Evolutionary conservation across 1,140 invertebrate species (phyloP).

Genomic region (Ridgeia piscesae): DNA sequence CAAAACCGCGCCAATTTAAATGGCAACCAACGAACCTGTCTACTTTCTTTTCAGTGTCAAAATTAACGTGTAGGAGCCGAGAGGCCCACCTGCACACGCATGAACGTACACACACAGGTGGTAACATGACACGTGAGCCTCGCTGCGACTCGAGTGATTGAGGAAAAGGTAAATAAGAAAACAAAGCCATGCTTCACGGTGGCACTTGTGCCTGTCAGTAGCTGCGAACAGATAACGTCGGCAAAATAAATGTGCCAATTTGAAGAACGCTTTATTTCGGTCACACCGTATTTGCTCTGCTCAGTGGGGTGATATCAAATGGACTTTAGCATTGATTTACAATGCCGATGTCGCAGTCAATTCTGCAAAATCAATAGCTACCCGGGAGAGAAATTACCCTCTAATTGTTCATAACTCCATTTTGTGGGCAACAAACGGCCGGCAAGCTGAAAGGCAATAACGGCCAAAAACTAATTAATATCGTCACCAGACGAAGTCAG

Average conservation of each 20-base stretch:
- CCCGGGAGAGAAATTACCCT: slow-evolving; percentile 3
- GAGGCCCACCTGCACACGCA: not conserved
- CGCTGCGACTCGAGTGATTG: not conserved
- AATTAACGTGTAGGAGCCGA: not conserved
- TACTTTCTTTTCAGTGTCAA: slow-evolving; percentile 6
- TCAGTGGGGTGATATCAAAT: not conserved
- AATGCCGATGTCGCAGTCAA: not conserved
- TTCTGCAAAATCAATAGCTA: not conserved
- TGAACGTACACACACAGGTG: not conserved
- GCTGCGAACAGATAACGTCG: not conserved
- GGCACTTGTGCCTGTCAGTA: not conserved
- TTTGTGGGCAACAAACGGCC: not conserved
- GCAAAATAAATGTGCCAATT: not conserved
- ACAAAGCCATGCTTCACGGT: not conserved
- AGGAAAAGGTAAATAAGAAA: slow-evolving; percentile 6
- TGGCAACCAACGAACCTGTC: not conserved
- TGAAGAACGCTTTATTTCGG: slow-evolving; percentile 5
- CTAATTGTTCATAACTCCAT: slow-evolving; percentile 6
- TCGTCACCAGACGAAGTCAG: not conserved
- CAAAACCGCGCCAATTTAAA: not conserved
- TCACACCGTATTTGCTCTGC: not conserved
- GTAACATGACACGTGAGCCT: not conserved
- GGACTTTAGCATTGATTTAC: not conserved
- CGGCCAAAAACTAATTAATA: not conserved
- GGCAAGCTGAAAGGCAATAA: not conserved